Percentiles rank a stretch among this genome's conserved stretches.
phyloP scores from a whole-genome alignment of 2,797 vertebrate species.

The Eurystomus glaucurus region DNA sequence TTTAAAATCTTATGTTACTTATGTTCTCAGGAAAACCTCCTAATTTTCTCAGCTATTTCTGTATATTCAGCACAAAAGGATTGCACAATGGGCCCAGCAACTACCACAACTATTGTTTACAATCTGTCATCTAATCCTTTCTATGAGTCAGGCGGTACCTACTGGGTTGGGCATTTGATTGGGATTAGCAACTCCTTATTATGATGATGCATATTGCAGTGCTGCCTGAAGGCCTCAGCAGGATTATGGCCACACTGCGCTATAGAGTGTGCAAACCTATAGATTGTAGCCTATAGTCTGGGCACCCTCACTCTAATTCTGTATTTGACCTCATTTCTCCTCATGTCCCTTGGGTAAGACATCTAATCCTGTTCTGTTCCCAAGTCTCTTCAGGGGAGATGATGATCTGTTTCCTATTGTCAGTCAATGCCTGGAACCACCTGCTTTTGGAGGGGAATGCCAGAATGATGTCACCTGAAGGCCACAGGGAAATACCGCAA shows the following conservation, averaged over 20 bases:
- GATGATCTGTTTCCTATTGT: background rate
- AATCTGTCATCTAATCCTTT: constrained; percentile 52
- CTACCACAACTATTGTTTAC: constrained; percentile 50
- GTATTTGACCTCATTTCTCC: constrained; percentile 31
- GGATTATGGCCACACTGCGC: background rate
- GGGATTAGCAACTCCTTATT: constrained; percentile 53
- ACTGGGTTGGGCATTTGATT: constrained; percentile 58
- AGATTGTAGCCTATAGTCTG: background rate
- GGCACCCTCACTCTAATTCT: background rate
- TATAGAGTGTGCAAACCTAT: background rate
- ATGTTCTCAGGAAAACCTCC: constrained; percentile 32
- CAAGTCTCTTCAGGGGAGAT: background rate
- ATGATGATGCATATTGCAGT: constrained; percentile 20
- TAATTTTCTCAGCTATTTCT: constrained; percentile 56
- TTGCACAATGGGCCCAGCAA: background rate
- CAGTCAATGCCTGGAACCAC: background rate
- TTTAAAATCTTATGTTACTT: constrained; percentile 27
- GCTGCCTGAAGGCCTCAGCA: constrained; percentile 45
- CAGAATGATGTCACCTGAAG: constrained; percentile 3
- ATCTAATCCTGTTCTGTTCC: constrained; percentile 22
- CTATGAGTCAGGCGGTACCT: constrained; percentile 28
- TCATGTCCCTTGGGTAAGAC: background rate
- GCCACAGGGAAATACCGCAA: background rate
- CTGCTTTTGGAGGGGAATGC: constrained; percentile 4
- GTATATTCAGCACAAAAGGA: constrained; percentile 60